These are phyloP conservation scores for Gasterosteus aculeatus DNA, from an alignment of 2,113 vertebrate species.

Conservation along the genomic window DNA sequence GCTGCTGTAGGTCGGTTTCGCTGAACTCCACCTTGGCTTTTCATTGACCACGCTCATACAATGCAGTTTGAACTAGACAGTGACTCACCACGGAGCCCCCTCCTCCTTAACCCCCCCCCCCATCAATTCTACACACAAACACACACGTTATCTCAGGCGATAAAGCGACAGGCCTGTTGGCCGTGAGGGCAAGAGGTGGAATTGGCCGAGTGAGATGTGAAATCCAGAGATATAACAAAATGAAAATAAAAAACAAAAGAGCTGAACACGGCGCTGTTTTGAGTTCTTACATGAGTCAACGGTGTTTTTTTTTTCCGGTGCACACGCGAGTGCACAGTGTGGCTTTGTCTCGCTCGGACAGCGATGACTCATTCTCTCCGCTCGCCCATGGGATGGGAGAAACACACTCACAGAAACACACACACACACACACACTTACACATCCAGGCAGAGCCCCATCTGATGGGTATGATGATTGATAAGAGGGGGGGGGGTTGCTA, in stretches of 20 bases:
- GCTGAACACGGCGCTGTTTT: not conserved
- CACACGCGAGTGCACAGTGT: conserved; percentile 8
- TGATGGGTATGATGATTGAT: conserved; percentile 57
- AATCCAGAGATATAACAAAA: conserved; percentile 12
- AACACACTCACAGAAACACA: conserved; percentile 18
- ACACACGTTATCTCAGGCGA: not conserved
- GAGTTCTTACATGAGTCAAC: conserved; percentile 1
- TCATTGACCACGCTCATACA: conserved; percentile 7
- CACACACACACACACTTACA: conserved; percentile 29
- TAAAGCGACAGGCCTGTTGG: conserved; percentile 54
- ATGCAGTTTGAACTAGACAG: conserved; percentile 23
- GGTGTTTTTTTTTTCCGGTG: not conserved
- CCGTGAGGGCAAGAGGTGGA: conserved; percentile 50
- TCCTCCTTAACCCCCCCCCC: conserved; percentile 18
- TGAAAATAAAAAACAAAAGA: not conserved
- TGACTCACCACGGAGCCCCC: conserved; percentile 57
- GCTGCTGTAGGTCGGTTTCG: conserved; percentile 3
- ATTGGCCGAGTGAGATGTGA: conserved; percentile 40
- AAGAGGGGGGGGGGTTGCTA: conserved; percentile 30
- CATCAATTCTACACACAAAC: conserved; percentile 49
- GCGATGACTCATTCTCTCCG: conserved; percentile 67
- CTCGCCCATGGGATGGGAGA: conserved; percentile 26
- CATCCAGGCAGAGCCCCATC: conserved; percentile 9
- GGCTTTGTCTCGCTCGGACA: conserved; percentile 40
- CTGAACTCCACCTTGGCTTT: conserved; percentile 11